A percentile compares a stretch with the other conserved stretches of the same genome.
Evolutionary conservation across 2,797 vertebrate genomes (phyloP).

Genomic region (Cyclopterus lumpus): DNA sequence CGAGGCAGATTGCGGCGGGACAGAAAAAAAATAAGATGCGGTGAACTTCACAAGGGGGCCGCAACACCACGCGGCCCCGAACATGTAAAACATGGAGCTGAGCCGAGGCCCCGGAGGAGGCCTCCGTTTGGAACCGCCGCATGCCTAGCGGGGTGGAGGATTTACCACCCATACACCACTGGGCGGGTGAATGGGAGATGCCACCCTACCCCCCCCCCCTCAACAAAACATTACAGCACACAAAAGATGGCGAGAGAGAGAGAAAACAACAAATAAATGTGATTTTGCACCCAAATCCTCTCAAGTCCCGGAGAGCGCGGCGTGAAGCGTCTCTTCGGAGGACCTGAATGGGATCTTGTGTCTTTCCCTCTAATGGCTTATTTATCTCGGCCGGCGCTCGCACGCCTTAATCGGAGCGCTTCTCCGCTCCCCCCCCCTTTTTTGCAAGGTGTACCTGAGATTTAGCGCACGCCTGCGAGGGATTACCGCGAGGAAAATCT

Average conservation of each 20-base stretch:
- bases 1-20: conserved; percentile 74
- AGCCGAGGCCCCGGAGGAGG: conserved; percentile 66
- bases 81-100: conserved; percentile 64
- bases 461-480: conserved; percentile 38
- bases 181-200: conserved; percentile 60
- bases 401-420: neutral
- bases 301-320: conserved; percentile 63
- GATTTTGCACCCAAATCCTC: conserved; percentile 77
- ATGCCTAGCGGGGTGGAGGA: conserved; percentile 57
- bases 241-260: conserved; percentile 41
- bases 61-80: conserved; percentile 22
- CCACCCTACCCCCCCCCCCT: conserved; percentile 62
- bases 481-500: conserved; percentile 64
- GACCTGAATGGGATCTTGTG: conserved; percentile 17
- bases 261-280: conserved; percentile 57
- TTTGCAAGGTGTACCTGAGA: conserved; percentile 73
- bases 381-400: conserved; percentile 65
- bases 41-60: conserved; percentile 64
- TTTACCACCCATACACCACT: conserved; percentile 82
- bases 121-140: conserved; percentile 43
- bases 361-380: conserved; percentile 55
- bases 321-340: conserved; percentile 56
- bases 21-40: conserved; percentile 60
- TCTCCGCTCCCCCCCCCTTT: too few relatives aligned
- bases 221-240: conserved; percentile 58